Conservation (phyloP, 2,113 vertebrate genomes). For the Prunella himalayana region DNA sequence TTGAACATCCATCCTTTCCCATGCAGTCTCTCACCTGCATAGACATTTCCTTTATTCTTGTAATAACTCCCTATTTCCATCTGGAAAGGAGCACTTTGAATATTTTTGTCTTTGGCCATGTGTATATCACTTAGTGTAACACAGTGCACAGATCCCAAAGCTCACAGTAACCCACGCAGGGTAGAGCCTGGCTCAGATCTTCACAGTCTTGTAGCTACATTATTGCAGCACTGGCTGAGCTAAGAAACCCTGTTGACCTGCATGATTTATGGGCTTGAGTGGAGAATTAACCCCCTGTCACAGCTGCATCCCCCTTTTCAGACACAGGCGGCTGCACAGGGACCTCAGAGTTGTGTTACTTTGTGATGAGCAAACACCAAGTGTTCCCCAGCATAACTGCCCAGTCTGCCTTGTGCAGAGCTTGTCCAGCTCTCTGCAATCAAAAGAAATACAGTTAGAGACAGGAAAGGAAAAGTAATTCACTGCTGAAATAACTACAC, state of each 20-base stretch:
- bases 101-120: neutral
- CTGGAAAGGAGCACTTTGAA: neutral
- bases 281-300: neutral
- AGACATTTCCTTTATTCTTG: neutral
- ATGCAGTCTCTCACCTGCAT: neutral
- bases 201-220: neutral
- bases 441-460: neutral
- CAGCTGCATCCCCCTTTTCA: neutral
- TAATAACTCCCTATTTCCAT: neutral
- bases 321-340: neutral
- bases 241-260: neutral
- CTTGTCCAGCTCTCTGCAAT: neutral
- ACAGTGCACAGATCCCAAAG: neutral
- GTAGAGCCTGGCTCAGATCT: neutral
- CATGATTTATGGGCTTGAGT: neutral
- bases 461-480: neutral
- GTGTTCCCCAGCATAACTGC: neutral
- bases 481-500: neutral
- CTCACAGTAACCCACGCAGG: neutral
- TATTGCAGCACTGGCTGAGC: neutral
- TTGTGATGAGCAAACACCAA: neutral
- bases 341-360: neutral
- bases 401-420: neutral
- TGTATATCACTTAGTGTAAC: neutral
- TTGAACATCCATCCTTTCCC: neutral